Evolutionary conservation across 2,113 vertebrate genomes (phyloP).

Genomic region (Cynoglossus semilaevis): DNA sequence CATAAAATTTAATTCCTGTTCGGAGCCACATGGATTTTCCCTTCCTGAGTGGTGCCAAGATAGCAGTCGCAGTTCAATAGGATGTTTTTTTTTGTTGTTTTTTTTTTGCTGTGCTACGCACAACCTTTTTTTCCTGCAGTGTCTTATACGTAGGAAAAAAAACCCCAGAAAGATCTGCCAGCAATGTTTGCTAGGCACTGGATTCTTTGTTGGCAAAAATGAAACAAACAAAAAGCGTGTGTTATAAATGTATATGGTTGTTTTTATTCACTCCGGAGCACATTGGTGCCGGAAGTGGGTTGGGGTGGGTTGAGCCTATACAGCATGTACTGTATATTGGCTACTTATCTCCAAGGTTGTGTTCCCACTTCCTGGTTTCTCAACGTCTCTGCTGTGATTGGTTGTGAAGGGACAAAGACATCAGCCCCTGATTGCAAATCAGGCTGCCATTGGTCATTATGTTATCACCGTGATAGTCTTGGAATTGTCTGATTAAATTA

Average conservation of each 20-base stretch:
- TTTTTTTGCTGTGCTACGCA: conserved; percentile 37
- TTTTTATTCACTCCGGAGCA: neutral
- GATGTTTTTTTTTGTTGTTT: conserved; percentile 36
- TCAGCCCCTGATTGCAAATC: conserved; percentile 50
- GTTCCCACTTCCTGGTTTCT: conserved; percentile 15
- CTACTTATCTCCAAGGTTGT: conserved; percentile 9
- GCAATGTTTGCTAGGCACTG: neutral
- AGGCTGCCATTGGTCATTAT: conserved; percentile 59
- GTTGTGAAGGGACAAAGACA: conserved; percentile 49
- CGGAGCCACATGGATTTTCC: conserved; percentile 22
- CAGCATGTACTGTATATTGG: neutral
- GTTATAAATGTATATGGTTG: neutral
- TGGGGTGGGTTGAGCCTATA: neutral
- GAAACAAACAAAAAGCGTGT: neutral
- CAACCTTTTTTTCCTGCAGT: conserved; percentile 10
- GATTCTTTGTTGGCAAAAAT: neutral
- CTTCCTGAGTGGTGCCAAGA: conserved; percentile 21
- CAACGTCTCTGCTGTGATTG: conserved; percentile 42
- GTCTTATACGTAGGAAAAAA: conserved; percentile 2
- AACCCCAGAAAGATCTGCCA: neutral
- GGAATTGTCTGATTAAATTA: conserved; percentile 45
- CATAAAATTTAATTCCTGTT: conserved; percentile 25
- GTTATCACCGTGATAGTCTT: conserved; percentile 38
- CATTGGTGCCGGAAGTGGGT: neutral
- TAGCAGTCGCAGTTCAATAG: conserved; percentile 24